A percentile compares a stretch with the other conserved stretches of the same genome.
These are phyloP conservation scores for Paraescarpia echinospica DNA, from an alignment of 1,140 invertebrate species.

Conservation along the genomic window DNA sequence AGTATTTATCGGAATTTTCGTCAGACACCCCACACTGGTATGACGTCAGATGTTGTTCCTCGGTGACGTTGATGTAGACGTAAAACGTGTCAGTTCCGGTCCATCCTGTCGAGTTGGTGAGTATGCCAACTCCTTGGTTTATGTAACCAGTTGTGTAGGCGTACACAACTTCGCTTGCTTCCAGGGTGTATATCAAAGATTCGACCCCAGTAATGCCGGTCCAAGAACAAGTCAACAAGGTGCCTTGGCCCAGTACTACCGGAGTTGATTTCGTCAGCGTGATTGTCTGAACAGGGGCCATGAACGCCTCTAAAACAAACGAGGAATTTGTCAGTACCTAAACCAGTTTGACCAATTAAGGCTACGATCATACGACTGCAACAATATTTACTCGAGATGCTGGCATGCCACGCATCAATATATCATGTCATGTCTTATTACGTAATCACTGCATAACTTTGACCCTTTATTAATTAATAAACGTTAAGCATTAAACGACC, in stretches of 20 bases:
- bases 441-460: too few species aligned
- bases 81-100: background rate
- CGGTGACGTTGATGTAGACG: background rate
- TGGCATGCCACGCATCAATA: too few species aligned
- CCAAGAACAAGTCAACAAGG: background rate
- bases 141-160: background rate
- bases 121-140: background rate
- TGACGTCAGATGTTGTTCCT: background rate
- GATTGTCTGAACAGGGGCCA: background rate
- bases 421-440: too few species aligned
- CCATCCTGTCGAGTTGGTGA: background rate
- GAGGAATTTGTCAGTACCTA: background rate
- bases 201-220: background rate
- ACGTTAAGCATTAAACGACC: too few species aligned
- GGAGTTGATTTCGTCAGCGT: background rate
- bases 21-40: background rate
- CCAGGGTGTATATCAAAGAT: background rate
- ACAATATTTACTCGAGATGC: background rate
- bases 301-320: background rate
- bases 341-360: background rate
- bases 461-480: too few species aligned
- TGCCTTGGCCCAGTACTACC: background rate
- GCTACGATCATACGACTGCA: background rate
- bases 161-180: background rate
- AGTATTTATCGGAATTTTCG: background rate